Conservation (phyloP, 2,888 invertebrate genomes). For the Ischnura elegans region DNA sequence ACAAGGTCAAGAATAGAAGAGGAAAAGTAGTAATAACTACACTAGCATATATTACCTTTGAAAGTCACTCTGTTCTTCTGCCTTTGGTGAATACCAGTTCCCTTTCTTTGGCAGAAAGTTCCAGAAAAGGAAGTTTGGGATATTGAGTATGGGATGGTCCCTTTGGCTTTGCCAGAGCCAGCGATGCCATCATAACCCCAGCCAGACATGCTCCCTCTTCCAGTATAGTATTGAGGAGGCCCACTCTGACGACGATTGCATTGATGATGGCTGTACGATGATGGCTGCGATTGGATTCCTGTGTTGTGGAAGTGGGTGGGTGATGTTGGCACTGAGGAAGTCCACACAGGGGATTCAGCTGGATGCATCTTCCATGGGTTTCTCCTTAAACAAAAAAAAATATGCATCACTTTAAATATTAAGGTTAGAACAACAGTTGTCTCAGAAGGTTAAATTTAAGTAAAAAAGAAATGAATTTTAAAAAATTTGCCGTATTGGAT, state of each 20-base stretch:
- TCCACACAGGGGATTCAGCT: conserved; percentile 39
- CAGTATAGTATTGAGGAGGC: conserved; percentile 28
- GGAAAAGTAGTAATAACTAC: too few species aligned
- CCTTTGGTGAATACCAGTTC: not conserved
- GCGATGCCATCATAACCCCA: conserved; percentile 12
- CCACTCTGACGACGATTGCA: conserved; percentile 1
- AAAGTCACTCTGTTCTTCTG: conserved; percentile 59
- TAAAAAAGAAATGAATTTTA: too few species aligned
- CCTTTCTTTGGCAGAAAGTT: not conserved
- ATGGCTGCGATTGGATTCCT: not conserved
- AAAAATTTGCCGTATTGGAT: too few species aligned
- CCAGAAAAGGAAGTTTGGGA: conserved; percentile 43
- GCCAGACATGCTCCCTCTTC: conserved; percentile 1
- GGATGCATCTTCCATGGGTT: conserved; percentile 47
- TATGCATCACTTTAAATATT: too few species aligned
- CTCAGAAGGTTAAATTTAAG: too few species aligned
- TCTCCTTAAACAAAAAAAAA: conserved; percentile 29
- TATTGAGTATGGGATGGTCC: conserved; percentile 28
- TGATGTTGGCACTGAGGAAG: conserved; percentile 78
- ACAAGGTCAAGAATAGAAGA: too few species aligned
- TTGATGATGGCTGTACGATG: not conserved
- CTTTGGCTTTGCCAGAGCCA: not conserved
- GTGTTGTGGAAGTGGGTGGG: conserved; percentile 77
- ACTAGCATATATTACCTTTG: not conserved
- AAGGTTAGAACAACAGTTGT: too few species aligned